Percentiles rank a stretch among this genome's conserved stretches.
phyloP scores from a whole-genome alignment of 1,140 invertebrate genomes.

The Bradynema listronoti region DNA sequence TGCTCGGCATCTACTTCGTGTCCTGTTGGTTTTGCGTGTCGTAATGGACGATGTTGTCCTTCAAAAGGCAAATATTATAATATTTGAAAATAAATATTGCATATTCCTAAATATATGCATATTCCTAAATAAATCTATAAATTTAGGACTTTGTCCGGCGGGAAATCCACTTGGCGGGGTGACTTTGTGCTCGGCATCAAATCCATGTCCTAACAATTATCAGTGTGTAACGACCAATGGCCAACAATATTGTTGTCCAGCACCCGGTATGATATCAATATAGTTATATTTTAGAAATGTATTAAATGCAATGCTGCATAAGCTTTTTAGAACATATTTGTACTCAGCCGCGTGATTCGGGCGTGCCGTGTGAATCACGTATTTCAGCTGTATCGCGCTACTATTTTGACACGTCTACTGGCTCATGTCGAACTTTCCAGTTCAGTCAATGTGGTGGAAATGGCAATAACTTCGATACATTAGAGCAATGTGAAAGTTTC shows the following conservation, averaged over 20 bases:
- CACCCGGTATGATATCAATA: slow-evolving; percentile 28
- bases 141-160: slow-evolving; percentile 48
- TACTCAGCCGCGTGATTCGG: slow-evolving; percentile 26
- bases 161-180: slow-evolving; percentile 50
- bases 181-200: slow-evolving; percentile 46
- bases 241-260: slow-evolving; percentile 53
- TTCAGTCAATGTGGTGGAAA: slow-evolving; percentile 58
- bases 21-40: slow-evolving; percentile 46
- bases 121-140: background rate
- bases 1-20: slow-evolving; percentile 49
- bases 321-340: slow-evolving; percentile 44
- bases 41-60: slow-evolving; percentile 52
- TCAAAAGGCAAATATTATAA: slow-evolving; percentile 33
- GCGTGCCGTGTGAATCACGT: slow-evolving; percentile 26
- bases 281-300: background rate
- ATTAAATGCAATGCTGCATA: background rate
- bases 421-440: slow-evolving; percentile 56
- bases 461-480: slow-evolving; percentile 56
- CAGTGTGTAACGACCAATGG: slow-evolving; percentile 53
- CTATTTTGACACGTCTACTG: slow-evolving; percentile 55
- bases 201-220: slow-evolving; percentile 56
- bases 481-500: slow-evolving; percentile 58
- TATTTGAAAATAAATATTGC: background rate
- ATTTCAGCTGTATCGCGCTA: slow-evolving; percentile 44
- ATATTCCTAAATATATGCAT: background rate